Evolutionary conservation across 2,113 vertebrate genomes (phyloP).

Genomic region (Trematocara variabile): DNA sequence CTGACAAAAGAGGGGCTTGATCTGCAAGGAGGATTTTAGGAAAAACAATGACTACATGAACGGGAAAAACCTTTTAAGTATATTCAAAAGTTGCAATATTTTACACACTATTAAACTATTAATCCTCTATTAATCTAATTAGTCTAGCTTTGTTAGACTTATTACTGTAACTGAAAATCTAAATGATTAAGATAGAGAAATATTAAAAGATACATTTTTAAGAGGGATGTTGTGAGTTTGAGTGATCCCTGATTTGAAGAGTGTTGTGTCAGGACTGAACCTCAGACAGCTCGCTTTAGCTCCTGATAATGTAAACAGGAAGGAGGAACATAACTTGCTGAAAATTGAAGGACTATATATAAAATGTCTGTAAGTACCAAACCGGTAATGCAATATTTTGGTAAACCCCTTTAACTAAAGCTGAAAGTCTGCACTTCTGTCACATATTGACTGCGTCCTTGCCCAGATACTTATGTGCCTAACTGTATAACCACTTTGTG

Average conservation of each 20-base stretch:
- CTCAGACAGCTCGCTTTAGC: background rate
- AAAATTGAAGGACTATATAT: background rate
- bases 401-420: background rate
- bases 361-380: background rate
- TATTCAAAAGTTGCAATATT: background rate
- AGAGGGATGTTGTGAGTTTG: background rate
- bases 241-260: background rate
- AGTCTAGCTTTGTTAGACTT: background rate
- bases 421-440: background rate
- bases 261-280: background rate
- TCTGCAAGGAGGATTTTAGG: background rate
- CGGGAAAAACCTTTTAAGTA: background rate
- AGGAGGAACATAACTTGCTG: background rate
- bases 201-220: background rate
- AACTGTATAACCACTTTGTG: background rate
- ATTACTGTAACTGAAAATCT: background rate
- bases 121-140: background rate
- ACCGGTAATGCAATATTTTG: background rate
- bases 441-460: background rate
- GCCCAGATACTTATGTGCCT: background rate
- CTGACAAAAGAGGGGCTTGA: background rate
- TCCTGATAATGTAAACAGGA: background rate
- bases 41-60: background rate
- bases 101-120: too few species aligned
- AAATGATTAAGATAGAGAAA: background rate